Evolutionary conservation across 2,113 vertebrate genomes (phyloP), one percentile per base, ranked within the genome.

Genomic region (Nerophis lumbriciformis): DNA sequence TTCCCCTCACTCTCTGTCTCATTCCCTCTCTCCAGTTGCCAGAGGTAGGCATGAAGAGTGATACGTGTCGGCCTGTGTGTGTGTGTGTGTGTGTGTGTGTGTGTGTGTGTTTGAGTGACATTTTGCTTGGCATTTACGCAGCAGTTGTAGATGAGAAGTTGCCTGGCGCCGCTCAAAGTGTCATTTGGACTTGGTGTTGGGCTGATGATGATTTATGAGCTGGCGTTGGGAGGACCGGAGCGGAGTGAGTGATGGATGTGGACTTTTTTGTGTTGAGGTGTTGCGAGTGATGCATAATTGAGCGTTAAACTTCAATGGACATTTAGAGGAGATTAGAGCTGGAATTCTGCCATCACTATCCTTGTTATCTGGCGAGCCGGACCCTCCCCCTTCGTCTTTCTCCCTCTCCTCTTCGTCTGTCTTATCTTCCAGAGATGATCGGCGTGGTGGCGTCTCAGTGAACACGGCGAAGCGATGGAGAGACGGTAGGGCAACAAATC

Each of bases 401-500:
- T 15, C 60, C 63, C 65, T 71, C 62, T 73, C 70, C 67, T 71
- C 69, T 68, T 62, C 65, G 75, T 72, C 71, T 75, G 64, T 80
- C 60, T 76, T 67, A 12, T 81, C 74, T 78, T 75, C 63, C 74
- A 85, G 85, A 84, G 83, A 90, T 90, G 89, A 90, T 84, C 63
- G 80, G 84, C 87, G 85, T 68, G 85, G 81, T 68, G 68, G 82
- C 69, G 77, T 79, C 79, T 77, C 83, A 88, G 87, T 91, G 88
- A 92, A 89, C 73, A 86, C 72, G 83, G 78, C 67, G 83, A 87
- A 90, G 88, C 87, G 83, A 91, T 92, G 91, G 90, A 90, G 90
- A 87, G 89, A 90, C 90, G 90, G 91, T 92, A 87, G 90, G 87
- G 71, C 50, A 38, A 48, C 42, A 45, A 45, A 45, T 4, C 42